Evolutionary conservation across 1,140 invertebrate genomes (phyloP), one percentile per base, ranked within the genome.

Genomic region (Drosophila nigromelanica): DNA sequence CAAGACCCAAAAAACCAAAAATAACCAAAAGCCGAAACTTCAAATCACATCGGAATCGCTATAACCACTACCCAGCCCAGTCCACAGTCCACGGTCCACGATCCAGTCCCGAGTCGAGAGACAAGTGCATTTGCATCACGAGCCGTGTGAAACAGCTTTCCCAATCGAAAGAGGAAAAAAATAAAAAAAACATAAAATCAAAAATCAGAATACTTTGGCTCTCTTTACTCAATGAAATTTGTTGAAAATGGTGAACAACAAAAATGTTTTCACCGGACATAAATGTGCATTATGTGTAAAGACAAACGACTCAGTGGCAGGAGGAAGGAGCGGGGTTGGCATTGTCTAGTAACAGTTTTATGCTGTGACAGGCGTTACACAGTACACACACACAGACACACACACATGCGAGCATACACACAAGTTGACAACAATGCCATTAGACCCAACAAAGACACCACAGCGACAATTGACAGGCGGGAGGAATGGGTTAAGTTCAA

Each of bases 101-200:
- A 24, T 24, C 27, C 27, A 27, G 60, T n/a, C 40, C 51, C 18
- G 52, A 64, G 50, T 18, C 14, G 37, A 60, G 50, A 86, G 83
- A 89, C 82, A 87, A 87, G 82, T 87, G 82, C 82, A 87, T 87
- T 87, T 87, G 82, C 82, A 87, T 87, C 66, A 61, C 50, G 33
- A 56, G 51, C 51, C 78, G 78, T 86, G 81, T 87, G 81, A 86
- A 86, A 76, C 82, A 72, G 85, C 70, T 86, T 86, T 86, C 78
- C 70, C 61, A 45, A 30, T 11, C 24, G 51, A 35, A 35, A 63
- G 10, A 51, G 1, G 5, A 27, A 27, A 6, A 27, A 27, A 27
- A 27, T 18, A 18, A 18, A 24, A 40, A 56, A 64, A 37, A 50
- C 37, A 11, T 1, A 33, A 60, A 56, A 40, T 40, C 10, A 14